Conservation (phyloP, 2,888 invertebrate genomes). For the Orthosia incerta region DNA sequence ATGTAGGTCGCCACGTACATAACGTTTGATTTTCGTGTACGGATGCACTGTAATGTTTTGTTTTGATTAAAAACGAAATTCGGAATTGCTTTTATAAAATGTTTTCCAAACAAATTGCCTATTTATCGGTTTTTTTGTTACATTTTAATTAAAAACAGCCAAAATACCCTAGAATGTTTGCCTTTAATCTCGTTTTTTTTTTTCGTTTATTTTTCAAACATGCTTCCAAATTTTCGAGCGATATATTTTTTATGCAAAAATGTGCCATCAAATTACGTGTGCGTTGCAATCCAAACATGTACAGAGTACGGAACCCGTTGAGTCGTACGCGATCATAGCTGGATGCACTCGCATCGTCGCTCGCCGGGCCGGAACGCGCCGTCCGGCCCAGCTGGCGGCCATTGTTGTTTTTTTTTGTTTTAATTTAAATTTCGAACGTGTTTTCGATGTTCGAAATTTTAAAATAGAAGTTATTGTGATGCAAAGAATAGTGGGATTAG, state of each 20-base stretch:
- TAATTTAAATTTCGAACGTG: conserved; percentile 66
- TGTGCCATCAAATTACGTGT: conserved; percentile 53
- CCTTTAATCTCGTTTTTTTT: background rate
- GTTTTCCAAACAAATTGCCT: background rate
- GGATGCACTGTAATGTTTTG: conserved; percentile 17
- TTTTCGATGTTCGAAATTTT: conserved; percentile 61
- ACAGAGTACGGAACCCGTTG: conserved; percentile 55
- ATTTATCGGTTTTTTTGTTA: background rate
- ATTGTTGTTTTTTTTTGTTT: conserved; percentile 62
- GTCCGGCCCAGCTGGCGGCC: conserved; percentile 71
- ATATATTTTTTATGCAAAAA: conserved; percentile 43
- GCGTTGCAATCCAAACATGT: conserved; percentile 52
- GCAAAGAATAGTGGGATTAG: conserved; percentile 48
- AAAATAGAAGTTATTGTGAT: conserved; percentile 54
- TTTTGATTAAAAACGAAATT: conserved; percentile 16
- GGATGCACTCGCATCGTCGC: conserved; percentile 75
- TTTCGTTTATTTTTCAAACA: conserved; percentile 18
- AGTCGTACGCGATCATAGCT: conserved; percentile 69
- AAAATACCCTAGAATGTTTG: conserved; percentile 22
- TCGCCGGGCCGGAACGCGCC: conserved; percentile 76
- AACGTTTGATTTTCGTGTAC: conserved; percentile 28
- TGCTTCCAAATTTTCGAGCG: background rate
- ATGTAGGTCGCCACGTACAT: conserved; percentile 40
- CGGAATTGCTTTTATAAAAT: background rate
- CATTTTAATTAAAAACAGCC: conserved; percentile 12